Evolutionary conservation across 1,140 invertebrate genomes (phyloP), one percentile per base, ranked within the genome.

Genomic region (Prorops nasuta): DNA sequence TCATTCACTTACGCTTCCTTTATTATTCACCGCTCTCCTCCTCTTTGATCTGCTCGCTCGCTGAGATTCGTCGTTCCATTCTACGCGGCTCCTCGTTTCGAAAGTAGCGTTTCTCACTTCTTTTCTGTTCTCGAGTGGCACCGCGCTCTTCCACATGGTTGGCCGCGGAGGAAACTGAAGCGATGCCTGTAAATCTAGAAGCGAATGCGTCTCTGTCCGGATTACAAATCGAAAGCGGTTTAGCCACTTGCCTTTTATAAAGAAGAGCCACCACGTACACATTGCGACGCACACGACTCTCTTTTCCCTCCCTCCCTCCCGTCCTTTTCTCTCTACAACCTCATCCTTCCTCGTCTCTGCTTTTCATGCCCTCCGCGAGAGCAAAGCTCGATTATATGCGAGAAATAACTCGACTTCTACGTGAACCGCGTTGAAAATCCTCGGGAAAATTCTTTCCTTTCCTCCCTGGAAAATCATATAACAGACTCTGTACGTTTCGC

Each of bases 191-290:
- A 64, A 67, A 64, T 66, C 58, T 64, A 64, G 59, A 56, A 56
- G 59, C 52, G 59, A 63, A 69, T 69, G 65, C 61, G 58, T 67
- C 62, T 64, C 58, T 63, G 67, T 67, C 67, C 43, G 56, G 65
- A 66, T 69, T 69, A 66, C 65, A 69, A 69, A 69, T 69, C 67
- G 63, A 66, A 67, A 67, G 67, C 63, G 51, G 67, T 69, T 69
- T 63, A 67, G 61, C 54, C 60, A 54, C 67, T 68, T 61, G 67
- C 56, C 60, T 67, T 66, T 69, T 60, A 67, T 69, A 67, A 67
- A 69, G 56, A 54, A 54, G 37, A 63, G 54, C 54, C 52, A 58
- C 46, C 42, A 58, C 51, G 51, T 60, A 60, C 54, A 49, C 51
- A 48, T 42, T 20, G 43, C 46, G 42, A 60, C 53, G 48, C 57